Evolutionary conservation across 2,797 vertebrate genomes (phyloP).

Genomic region (Lateolabrax maculatus): DNA sequence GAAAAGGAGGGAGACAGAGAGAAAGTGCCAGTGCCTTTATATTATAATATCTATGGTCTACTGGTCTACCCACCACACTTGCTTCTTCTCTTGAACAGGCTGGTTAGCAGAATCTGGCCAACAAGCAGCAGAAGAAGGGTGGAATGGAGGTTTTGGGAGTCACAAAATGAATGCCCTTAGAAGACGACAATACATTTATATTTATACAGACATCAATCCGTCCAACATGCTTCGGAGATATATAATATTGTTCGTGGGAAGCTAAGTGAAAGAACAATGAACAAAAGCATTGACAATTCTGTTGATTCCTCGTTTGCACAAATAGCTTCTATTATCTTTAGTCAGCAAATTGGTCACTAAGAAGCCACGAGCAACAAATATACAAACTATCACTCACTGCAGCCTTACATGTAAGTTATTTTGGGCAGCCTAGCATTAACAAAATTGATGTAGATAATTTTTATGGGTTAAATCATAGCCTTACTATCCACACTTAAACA

Average conservation of each 20-base stretch:
- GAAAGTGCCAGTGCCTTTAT: slow-evolving; percentile 38
- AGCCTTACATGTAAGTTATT: slow-evolving; percentile 22
- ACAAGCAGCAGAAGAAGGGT: slow-evolving; percentile 47
- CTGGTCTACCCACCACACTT: slow-evolving; percentile 42
- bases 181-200: slow-evolving; percentile 67
- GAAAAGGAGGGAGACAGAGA: slow-evolving; percentile 31
- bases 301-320: slow-evolving; percentile 29
- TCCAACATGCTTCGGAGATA: slow-evolving; percentile 40
- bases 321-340: slow-evolving; percentile 33
- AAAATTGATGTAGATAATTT: slow-evolving; percentile 35
- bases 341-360: slow-evolving; percentile 25
- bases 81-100: slow-evolving; percentile 39
- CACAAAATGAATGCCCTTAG: slow-evolving; percentile 59
- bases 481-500: slow-evolving; percentile 25
- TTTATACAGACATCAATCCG: slow-evolving; percentile 62
- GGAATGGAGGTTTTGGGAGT: slow-evolving; percentile 65
- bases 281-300: slow-evolving; percentile 37
- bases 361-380: slow-evolving; percentile 5
- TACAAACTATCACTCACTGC: slow-evolving; percentile 9
- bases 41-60: slow-evolving; percentile 69
- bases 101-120: slow-evolving; percentile 58
- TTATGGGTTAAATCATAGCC: slow-evolving; percentile 24
- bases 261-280: slow-evolving; percentile 49
- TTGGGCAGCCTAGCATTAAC: slow-evolving; percentile 10
- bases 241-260: slow-evolving; percentile 34